Evolutionary conservation across 2,888 invertebrate species (phyloP), one percentile per base, ranked within the genome.

Genomic region (Lepidocyrtinus sp.): DNA sequence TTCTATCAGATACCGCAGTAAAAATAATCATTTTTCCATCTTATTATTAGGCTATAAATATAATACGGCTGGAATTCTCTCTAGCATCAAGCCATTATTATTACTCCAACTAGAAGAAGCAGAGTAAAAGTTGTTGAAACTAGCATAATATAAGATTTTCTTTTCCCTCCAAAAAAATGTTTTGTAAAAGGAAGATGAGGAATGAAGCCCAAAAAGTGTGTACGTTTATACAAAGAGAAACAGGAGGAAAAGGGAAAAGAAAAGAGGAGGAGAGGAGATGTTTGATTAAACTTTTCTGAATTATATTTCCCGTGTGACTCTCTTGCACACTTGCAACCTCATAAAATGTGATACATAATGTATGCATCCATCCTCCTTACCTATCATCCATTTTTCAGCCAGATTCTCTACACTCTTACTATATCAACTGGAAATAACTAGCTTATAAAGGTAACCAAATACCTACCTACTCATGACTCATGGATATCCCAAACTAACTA

Each of bases 231-330:
- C 50, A 50, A n/a, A n/a, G n/a, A n/a, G n/a, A n/a, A n/a, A n/a
- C n/a, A n/a, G n/a, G n/a, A n/a, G n/a, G n/a, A n/a, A 70, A 75
- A 50, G 62, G 68, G 55, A 61, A 36, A 61, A 17, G 36, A 21
- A 71, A 45, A 50, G 46, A 25, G 59, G 21, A 59, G 55, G 75
- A 76, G 63, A 76, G 76, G 71, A 76, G 76, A 76, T 77, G 77
- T 77, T 77, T 77, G 77, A 77, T 77, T 77, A 77, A 77, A 77
- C 77, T 77, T 77, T 77, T 72, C 77, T 77, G 77, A 77, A 77
- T 77, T 77, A 77, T 77, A 77, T 77, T 77, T 77, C 77, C 77
- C 77, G 77, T 77, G 77, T 67, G 77, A 77, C 77, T 77, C 72
- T 77, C 77, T 77, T 77, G 77, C 77, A 77, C 77, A 77, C 77